These are phyloP conservation scores for Tiliacea aurago DNA, from an alignment of 2,888 invertebrate genomes.

Conservation along the genomic window DNA sequence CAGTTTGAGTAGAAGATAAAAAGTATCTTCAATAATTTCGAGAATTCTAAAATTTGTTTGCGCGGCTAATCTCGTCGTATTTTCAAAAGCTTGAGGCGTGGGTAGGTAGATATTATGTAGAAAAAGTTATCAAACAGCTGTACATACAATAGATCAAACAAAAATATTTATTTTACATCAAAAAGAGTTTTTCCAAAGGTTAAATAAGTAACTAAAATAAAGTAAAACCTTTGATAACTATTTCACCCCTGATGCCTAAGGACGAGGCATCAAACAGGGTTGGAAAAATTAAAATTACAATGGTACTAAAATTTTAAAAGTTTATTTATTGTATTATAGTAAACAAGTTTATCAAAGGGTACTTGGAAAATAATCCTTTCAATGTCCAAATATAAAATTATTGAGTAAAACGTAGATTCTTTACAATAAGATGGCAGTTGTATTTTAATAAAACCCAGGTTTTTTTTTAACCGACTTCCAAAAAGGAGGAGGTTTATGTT, in stretches of 20 bases:
- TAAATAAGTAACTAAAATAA: neutral
- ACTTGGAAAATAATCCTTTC: constrained; percentile 1
- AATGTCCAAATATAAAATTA: neutral
- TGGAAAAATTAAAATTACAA: neutral
- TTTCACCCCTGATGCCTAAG: neutral
- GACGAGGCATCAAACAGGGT: constrained; percentile 1
- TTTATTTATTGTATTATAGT: neutral
- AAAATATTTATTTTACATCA: constrained; percentile 1
- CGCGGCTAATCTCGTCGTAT: neutral
- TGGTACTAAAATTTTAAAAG: neutral
- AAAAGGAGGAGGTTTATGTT: too few relatives aligned
- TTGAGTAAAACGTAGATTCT: too few relatives aligned
- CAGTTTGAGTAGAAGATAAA: neutral
- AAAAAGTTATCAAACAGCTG: neutral
- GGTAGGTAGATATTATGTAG: neutral
- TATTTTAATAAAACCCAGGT: neutral
- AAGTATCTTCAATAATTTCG: constrained; percentile 5
- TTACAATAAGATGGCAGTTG: neutral
- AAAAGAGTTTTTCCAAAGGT: neutral
- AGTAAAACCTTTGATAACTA: constrained; percentile 3
- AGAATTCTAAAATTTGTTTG: neutral
- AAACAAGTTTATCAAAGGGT: neutral
- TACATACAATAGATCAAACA: constrained; percentile 5
- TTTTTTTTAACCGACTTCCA: too few relatives aligned
- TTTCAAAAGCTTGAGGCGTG: neutral